Base-by-base conservation (phyloP, 2,113 vertebrate species). In the Hipposideros armiger region DNA sequence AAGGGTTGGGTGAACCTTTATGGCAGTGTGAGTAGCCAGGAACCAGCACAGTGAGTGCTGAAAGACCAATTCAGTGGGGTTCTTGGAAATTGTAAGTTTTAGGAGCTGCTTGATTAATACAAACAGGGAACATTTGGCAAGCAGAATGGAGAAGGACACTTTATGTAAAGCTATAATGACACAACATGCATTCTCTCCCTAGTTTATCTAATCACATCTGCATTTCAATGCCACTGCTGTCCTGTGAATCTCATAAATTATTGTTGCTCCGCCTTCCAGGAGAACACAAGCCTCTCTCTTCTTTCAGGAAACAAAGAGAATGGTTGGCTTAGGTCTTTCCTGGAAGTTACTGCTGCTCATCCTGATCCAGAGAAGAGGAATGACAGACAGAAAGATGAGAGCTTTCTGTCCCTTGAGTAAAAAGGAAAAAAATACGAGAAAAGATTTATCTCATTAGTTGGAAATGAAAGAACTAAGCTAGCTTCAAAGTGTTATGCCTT, bases 391-490 rank as follows among this genome's bases (percentile, higher is more conserved):
- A 83, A 87, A 54, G 17, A 69, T 0, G 11, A 90, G 58, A 85
- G 47, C 42, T 95, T 93, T 67, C 76, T 73, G 36, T 67, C 28
- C 40, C n/a, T 36, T 26, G 32, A 77, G 19, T 73, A 32, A 62
- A 81, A 58, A 36, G 19, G 16, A 50, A 58, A 47, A 81, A 28
- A 16, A 9, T 5, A 36, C 16, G 40, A 78, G 52, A 83, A 81
- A 45, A 50, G 45, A 7, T 84, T 78, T 87, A 82, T 80, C 50
- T 50, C 17, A 81, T 97, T 91, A 95, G 14, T 9, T 47, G 69
- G 70, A 45, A 91, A 47, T 80, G 70, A 93, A 96, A 80, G n/a
- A 80, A 87, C 36, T 40, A 82, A 89, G 52, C 4, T 74, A 52
- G 58, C 66, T 89, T 77, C 81, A 64, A 64, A 84, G 60, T 30